Evolutionary conservation across 1,140 invertebrate species (phyloP), one percentile per base, ranked within the genome.

Genomic region (Zophobas atratus): DNA sequence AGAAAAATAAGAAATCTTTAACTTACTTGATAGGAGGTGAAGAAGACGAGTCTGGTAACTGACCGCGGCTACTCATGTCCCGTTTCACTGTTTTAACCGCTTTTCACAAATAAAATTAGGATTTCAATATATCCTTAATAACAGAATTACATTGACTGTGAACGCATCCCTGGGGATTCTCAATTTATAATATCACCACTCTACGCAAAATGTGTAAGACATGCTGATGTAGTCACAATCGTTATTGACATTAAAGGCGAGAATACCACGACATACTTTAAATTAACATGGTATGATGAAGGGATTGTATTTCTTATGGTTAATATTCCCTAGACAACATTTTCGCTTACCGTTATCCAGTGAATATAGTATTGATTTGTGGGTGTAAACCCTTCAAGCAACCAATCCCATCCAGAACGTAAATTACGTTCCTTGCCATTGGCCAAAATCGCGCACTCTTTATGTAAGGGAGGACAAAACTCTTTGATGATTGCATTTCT

Each of bases 41-140:
- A n/a, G 88, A 89, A 6, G 88, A 89, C 5, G 88, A 89, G 82
- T 89, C 88, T 8, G 88, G 88, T 53, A 89, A 83, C 77, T 88
- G 88, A 35, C 82, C 81, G 49, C 83, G 79, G 75, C 70, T 81
- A 80, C 80, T 81, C 80, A 81, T 81, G 48, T 32, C 20, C 51
- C 32, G 49, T 33, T n/a, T 2, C 39, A 67, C 60, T 63, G 5
- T 32, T 41, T 67, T 43, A 63, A n/a, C 43, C 20, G 33, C n/a
- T 67, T 20, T 20, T 20, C 20, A 20, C 20, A 20, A 20, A 20
- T 20, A 20, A 20, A 20, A 20, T 20, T 20, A 20, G 20, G 20
- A 20, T 20, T 20, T 20, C 20, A 51, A 51, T 43, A n/a, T 4
- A 34, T 53, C 33, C 4, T 2, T 39, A 6, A 1, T 60, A 75